These are phyloP conservation scores for Saccostrea echinata DNA, from an alignment of 1,140 invertebrate species.

Conservation along the genomic window DNA sequence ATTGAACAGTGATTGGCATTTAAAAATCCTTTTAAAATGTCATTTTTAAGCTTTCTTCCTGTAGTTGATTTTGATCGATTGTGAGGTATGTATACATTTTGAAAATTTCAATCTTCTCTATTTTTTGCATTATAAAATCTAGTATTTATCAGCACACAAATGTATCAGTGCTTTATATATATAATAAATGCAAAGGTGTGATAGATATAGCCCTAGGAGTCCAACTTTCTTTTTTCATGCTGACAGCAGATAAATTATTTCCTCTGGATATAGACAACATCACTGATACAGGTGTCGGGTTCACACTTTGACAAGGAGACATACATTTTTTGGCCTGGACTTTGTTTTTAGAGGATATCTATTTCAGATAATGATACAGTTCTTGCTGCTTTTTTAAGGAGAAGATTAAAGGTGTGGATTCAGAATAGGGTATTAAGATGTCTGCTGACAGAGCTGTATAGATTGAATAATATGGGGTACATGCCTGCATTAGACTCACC, in stretches of 20 bases:
- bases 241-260: constrained; percentile 37
- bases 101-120: not conserved
- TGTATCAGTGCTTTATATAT: not conserved
- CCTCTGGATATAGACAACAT: constrained; percentile 18
- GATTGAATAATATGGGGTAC: constrained; percentile 19
- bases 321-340: not conserved
- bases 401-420: constrained; percentile 17
- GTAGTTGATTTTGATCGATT: not conserved
- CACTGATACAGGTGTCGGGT: constrained; percentile 3
- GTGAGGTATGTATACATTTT: constrained; percentile 12
- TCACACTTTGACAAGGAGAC: not conserved
- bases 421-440: constrained; percentile 11
- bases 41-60: constrained; percentile 3
- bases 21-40: not conserved
- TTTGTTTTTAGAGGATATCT: not conserved
- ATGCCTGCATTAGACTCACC: not conserved
- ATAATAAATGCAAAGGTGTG: not conserved
- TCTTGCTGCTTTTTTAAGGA: not conserved
- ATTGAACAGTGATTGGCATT: not conserved
- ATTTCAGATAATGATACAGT: constrained; percentile 5
- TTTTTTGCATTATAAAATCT: not conserved
- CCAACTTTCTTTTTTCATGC: not conserved
- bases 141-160: constrained; percentile 12
- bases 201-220: not conserved
- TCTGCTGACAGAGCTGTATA: not conserved